Percentiles rank a stretch among this genome's conserved stretches.
These are phyloP conservation scores for Coccyzus lansbergi DNA, from an alignment of 2,797 vertebrate species.

Conservation along the genomic window DNA sequence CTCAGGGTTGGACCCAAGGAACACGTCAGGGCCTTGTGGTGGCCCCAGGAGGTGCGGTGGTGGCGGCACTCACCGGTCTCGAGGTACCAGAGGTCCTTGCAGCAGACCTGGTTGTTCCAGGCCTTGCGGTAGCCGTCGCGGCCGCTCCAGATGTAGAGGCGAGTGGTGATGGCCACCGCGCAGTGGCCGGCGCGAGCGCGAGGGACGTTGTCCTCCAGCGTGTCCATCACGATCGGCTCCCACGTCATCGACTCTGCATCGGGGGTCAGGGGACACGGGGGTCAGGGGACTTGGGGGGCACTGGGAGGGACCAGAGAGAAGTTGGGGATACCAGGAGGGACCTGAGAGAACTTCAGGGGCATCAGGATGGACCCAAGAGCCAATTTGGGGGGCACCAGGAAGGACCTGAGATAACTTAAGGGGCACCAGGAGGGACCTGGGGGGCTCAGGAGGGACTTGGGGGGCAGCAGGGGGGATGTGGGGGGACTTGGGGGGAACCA, in stretches of 20 bases:
- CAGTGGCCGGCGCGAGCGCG: slow-evolving; percentile 93
- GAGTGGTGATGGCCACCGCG: slow-evolving; percentile 91
- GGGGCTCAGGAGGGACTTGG: too few relatives aligned
- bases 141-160: slow-evolving; percentile 95
- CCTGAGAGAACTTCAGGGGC: too few relatives aligned
- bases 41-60: too few relatives aligned
- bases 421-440: too few relatives aligned
- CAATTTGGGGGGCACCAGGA: too few relatives aligned
- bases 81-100: slow-evolving; percentile 95
- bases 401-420: too few relatives aligned
- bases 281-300: not conserved
- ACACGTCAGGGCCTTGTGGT: too few relatives aligned
- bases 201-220: slow-evolving; percentile 93
- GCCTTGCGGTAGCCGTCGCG: slow-evolving; percentile 95
- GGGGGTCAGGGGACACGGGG: slow-evolving; percentile 70
- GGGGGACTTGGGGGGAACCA: too few relatives aligned
- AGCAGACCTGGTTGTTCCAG: slow-evolving; percentile 95
- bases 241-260: slow-evolving; percentile 95
- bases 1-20: too few relatives aligned
- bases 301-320: not conserved
- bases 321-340: too few relatives aligned
- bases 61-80: slow-evolving; percentile 85
- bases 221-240: slow-evolving; percentile 93
- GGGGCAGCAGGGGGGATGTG: too few relatives aligned
- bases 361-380: too few relatives aligned